Evolutionary conservation across 1,140 invertebrate species (phyloP), one percentile per base, ranked within the genome.

Genomic region (Drosophila micromelanica): DNA sequence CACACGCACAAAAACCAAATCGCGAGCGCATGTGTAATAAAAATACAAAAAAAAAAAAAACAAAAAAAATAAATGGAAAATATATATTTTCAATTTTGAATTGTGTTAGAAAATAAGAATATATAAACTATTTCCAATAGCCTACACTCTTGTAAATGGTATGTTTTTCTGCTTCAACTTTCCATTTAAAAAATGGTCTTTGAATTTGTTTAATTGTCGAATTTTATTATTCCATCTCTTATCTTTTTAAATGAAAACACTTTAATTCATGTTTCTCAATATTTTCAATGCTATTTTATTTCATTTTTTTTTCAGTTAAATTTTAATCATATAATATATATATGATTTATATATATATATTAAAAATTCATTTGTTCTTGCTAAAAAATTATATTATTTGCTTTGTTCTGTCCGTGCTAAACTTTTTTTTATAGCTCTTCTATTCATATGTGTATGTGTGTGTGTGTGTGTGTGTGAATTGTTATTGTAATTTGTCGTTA

Each of bases 401-500:
- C 60, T 69, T 61, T 70, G 40, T 23, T 71, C 67, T 70, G 57
- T 70, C 38, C 63, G 30, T 56, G 67, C 60, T 56, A 63, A 64
- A 32, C 68, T 23, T 46, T 61, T 37, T 35, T 45, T 42, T n/a
- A 70, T 70, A 69, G 67, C 49, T 69, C 56, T 45, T 52, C 54
- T 46, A 45, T 70, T 38, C 49, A 70, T 48, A 63, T 46, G 48
- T 56, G n/a, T 42, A 27, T 49, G 35, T 45, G 48, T 57, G 30
- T 57, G 13, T 37, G 42, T 38, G 27, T 42, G 6, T 51, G 27
- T 70, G 40, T 49, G 49, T 49, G 11, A 17, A 60, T 75, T 70
- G 37, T 76, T 80, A 76, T 80, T 80, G 77, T 76, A 75, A 67
- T 72, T 72, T 72, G 72, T 75, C 78, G 80, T 80, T 62, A 30